Evolutionary conservation across 2,888 invertebrate genomes (phyloP).

Genomic region (Drosophila macrospina): DNA sequence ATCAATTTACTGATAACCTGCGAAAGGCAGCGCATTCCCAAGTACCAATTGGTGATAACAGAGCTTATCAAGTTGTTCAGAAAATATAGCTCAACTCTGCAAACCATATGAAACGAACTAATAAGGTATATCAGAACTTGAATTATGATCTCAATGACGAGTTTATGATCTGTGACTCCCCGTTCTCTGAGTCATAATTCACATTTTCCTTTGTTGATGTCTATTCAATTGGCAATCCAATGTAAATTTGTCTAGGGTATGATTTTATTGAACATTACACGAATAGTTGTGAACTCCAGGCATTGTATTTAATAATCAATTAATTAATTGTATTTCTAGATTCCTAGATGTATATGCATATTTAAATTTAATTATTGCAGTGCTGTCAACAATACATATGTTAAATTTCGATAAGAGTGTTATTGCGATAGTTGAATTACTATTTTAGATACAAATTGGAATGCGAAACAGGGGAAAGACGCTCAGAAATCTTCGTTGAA

Average conservation of each 20-base stretch:
- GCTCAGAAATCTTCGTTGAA: constrained; percentile 65
- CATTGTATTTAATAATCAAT: not conserved
- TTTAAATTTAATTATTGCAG: too few relatives aligned
- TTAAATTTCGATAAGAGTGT: not conserved
- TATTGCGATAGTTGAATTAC: too few relatives aligned
- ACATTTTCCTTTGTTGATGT: not conserved
- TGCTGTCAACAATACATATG: not conserved
- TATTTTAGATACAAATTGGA: too few relatives aligned
- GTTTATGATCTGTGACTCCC: constrained; percentile 2
- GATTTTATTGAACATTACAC: not conserved
- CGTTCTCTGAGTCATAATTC: not conserved
- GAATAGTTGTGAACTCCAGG: not conserved
- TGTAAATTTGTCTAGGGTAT: not conserved
- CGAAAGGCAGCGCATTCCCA: not conserved
- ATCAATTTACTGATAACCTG: constrained; percentile 36
- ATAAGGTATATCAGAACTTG: not conserved
- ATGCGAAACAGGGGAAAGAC: too few relatives aligned
- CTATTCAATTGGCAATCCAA: not conserved
- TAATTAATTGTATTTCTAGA: not conserved
- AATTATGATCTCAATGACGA: not conserved
- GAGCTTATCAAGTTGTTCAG: constrained; percentile 17
- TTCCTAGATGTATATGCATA: not conserved
- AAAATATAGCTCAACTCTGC: not conserved
- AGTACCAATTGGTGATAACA: constrained; percentile 23
- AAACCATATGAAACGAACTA: not conserved